These are phyloP conservation scores for Globia sparganii DNA, from an alignment of 2,888 invertebrate species.

Conservation along the genomic window DNA sequence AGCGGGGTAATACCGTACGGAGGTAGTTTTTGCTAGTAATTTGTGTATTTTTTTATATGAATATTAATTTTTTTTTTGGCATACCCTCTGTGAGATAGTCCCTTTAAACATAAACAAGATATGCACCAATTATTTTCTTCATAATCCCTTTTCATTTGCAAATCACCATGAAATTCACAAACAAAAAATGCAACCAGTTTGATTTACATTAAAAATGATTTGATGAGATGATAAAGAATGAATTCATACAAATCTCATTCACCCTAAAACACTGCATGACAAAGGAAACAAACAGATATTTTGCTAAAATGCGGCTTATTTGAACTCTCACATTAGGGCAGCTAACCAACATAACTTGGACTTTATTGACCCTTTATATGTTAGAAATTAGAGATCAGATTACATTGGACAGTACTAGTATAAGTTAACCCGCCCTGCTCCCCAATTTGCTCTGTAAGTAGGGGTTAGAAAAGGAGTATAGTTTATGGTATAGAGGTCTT, in stretches of 20 bases:
- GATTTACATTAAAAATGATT: slow-evolving; percentile 64
- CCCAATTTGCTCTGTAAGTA: not conserved
- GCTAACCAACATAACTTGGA: slow-evolving; percentile 1
- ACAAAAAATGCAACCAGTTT: slow-evolving; percentile 40
- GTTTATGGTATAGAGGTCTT: slow-evolving; percentile 3
- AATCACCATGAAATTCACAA: slow-evolving; percentile 41
- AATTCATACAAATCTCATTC: slow-evolving; percentile 64
- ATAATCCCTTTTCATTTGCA: slow-evolving; percentile 8
- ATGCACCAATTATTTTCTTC: slow-evolving; percentile 2
- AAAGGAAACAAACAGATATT: slow-evolving; percentile 77
- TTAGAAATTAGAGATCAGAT: slow-evolving; percentile 6
- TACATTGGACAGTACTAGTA: not conserved
- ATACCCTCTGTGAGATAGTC: not conserved
- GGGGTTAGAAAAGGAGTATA: not conserved
- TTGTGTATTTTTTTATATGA: not conserved
- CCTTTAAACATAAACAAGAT: not conserved
- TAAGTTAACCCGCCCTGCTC: slow-evolving; percentile 1
- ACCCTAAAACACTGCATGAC: slow-evolving; percentile 70
- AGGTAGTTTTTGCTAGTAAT: not conserved
- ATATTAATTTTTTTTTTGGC: not conserved
- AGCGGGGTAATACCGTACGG: too few relatives aligned
- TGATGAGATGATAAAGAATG: slow-evolving; percentile 68
- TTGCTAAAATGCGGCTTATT: slow-evolving; percentile 73
- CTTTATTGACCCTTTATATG: not conserved
- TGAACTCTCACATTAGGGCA: slow-evolving; percentile 55